These are phyloP conservation scores for Mimachlamys varia DNA, from an alignment of 2,888 invertebrate genomes.

Conservation along the genomic window DNA sequence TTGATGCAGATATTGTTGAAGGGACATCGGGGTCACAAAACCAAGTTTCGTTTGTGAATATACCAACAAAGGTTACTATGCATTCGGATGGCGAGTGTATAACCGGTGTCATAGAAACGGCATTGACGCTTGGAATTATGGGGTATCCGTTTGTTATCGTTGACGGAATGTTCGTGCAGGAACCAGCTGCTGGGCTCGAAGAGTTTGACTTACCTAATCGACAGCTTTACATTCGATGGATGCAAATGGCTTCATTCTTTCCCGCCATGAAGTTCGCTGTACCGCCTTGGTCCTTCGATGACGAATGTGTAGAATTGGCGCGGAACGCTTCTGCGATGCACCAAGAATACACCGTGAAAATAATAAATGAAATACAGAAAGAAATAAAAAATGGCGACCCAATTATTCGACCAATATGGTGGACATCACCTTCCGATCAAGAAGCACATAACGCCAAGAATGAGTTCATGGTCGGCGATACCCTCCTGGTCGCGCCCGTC, in stretches of 20 bases:
- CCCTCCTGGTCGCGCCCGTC: constrained; percentile 73
- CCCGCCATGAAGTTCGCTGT: constrained; percentile 95
- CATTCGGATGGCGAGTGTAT: constrained; percentile 90
- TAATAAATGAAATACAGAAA: constrained; percentile 89
- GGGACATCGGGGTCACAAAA: constrained; percentile 86
- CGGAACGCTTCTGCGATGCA: constrained; percentile 55
- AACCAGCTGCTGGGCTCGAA: background rate
- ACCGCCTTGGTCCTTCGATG: constrained; percentile 93
- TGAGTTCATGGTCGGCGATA: constrained; percentile 72
- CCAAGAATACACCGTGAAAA: constrained; percentile 85
- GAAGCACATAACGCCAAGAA: constrained; percentile 65
- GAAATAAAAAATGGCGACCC: constrained; percentile 85
- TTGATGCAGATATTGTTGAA: constrained; percentile 57
- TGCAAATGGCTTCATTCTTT: constrained; percentile 92
- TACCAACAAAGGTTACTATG: constrained; percentile 91
- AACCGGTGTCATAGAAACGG: constrained; percentile 90
- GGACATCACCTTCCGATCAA: constrained; percentile 66
- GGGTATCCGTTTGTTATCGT: constrained; percentile 95
- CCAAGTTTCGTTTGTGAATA: constrained; percentile 89
- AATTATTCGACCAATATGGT: constrained; percentile 73
- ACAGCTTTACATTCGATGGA: constrained; percentile 88
- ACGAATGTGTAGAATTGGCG: constrained; percentile 79
- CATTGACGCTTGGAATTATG: constrained; percentile 85
- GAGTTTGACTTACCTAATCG: constrained; percentile 60
- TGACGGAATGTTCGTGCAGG: constrained; percentile 88